These are phyloP conservation scores for Notoglanidium macrostoma DNA, from an alignment of 2,797 vertebrate genomes.

Conservation along the genomic window DNA sequence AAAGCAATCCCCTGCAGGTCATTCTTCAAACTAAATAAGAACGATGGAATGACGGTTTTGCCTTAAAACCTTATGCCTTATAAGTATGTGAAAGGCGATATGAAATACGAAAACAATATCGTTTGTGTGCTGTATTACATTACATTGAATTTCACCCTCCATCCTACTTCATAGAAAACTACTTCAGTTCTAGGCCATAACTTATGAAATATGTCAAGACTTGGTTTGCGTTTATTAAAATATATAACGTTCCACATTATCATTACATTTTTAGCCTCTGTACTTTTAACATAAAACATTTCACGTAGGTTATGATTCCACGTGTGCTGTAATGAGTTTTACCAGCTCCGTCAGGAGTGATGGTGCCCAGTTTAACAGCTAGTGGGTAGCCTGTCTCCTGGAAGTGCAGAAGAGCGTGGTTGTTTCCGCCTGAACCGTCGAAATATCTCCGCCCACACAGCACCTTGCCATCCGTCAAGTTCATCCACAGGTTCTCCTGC, in stretches of 20 bases:
- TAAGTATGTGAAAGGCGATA: not conserved
- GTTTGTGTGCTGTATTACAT: not conserved
- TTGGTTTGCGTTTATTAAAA: not conserved
- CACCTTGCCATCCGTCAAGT: slow-evolving; percentile 93
- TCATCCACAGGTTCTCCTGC: slow-evolving; percentile 97
- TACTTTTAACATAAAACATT: not conserved
- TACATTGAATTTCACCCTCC: not conserved
- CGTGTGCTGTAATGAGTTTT: slow-evolving; percentile 18
- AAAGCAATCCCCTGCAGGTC: not conserved
- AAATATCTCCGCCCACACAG: slow-evolving; percentile 95
- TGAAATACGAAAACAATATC: not conserved
- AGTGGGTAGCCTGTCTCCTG: slow-evolving; percentile 90
- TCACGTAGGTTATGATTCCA: not conserved
- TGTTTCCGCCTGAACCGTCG: slow-evolving; percentile 95
- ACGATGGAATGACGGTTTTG: not conserved
- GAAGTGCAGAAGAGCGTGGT: slow-evolving; percentile 92
- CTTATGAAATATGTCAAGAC: too few relatives aligned
- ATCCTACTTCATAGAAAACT: not conserved
- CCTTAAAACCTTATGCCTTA: too few relatives aligned
- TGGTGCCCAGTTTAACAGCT: slow-evolving; percentile 97
- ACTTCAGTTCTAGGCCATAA: not conserved
- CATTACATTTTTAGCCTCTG: not conserved
- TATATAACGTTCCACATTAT: not conserved
- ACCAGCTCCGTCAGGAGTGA: slow-evolving; percentile 97
- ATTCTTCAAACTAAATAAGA: not conserved